Evolutionary conservation across 2,797 vertebrate species (phyloP).

Genomic region (Brotogeris chrysoptera): DNA sequence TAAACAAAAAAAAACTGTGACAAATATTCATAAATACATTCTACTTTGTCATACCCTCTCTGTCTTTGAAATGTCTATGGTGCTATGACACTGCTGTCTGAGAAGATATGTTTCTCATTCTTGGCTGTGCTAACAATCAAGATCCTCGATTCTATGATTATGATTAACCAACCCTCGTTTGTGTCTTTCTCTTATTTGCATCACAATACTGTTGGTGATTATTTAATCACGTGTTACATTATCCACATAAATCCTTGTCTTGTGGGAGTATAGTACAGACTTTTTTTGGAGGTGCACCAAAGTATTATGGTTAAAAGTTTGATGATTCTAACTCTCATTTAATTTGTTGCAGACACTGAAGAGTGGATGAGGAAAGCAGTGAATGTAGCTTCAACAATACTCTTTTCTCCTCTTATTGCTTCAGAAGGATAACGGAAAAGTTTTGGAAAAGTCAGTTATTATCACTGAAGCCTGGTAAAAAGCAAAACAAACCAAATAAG

Average conservation of each 20-base stretch:
- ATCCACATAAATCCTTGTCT: background rate
- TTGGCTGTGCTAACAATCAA: background rate
- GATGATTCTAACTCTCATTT: background rate
- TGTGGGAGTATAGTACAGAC: background rate
- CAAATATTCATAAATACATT: background rate
- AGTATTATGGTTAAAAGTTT: background rate
- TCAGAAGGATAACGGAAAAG: background rate
- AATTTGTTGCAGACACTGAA: background rate
- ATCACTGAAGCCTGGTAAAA: background rate
- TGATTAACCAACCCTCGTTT: background rate
- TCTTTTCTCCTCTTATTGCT: background rate
- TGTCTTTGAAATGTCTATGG: background rate
- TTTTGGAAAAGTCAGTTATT: background rate
- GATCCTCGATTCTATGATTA: background rate
- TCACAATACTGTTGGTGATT: constrained; percentile 27
- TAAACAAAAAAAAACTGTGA: background rate
- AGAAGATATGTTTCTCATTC: background rate
- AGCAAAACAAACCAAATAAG: background rate
- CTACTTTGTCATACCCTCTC: background rate
- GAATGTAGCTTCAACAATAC: background rate
- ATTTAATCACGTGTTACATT: background rate
- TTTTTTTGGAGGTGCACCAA: background rate
- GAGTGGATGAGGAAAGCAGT: background rate
- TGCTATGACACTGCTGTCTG: background rate
- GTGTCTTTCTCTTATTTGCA: background rate